phyloP scores from a whole-genome alignment of 1,140 invertebrate genomes.

The Meloidogyne floridensis region DNA sequence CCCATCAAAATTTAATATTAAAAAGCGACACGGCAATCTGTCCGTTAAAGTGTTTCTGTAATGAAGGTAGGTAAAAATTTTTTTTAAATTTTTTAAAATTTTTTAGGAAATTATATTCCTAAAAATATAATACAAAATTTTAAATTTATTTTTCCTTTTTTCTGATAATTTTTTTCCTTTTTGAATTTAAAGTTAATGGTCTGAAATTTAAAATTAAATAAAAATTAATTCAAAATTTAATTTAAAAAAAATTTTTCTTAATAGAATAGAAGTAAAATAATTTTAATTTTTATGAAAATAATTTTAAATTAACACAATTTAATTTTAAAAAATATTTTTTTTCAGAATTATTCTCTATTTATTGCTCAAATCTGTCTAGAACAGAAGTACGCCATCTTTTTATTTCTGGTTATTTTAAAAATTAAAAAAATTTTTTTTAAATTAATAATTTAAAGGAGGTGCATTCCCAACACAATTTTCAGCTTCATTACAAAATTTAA shows the following conservation, averaged over 20 bases:
- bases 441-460: neutral
- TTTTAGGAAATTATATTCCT: no score
- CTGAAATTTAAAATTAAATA: no score
- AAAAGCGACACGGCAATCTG: neutral
- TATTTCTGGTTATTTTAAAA: neutral
- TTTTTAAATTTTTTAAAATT: neutral
- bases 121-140: no score
- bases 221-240: neutral
- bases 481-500: constrained; percentile 16
- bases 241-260: neutral
- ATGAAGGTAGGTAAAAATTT: neutral
- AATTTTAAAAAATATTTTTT: neutral
- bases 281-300: no score
- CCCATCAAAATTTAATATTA: neutral
- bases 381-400: constrained; percentile 24
- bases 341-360: constrained; percentile 14
- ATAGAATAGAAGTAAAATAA: neutral
- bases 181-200: no score
- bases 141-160: no score
- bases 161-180: no score
- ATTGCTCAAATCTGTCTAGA: constrained; percentile 10
- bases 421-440: neutral
- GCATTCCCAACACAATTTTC: constrained; percentile 21
- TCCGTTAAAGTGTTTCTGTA: neutral
- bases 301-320: neutral